Evolutionary conservation across 2,797 vertebrate genomes (phyloP).

Genomic region (Prionace glauca): DNA sequence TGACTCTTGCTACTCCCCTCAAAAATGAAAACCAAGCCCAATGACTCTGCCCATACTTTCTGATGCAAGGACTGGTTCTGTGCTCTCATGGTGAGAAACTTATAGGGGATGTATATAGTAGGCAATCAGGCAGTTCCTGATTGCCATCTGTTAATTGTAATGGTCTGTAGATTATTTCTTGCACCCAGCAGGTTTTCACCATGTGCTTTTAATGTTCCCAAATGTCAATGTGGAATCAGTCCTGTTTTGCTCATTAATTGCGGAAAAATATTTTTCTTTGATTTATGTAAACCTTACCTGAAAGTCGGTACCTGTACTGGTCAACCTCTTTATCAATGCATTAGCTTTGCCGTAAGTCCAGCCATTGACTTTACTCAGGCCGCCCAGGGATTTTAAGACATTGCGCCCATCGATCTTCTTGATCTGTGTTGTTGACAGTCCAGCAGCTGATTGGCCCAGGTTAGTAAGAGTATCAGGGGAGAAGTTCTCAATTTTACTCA

Average conservation of each 20-base stretch:
- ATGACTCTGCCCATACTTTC: not conserved
- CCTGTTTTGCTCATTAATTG: not conserved
- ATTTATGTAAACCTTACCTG: conserved; percentile 18
- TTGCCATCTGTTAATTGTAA: not conserved
- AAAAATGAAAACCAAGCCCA: too few species aligned
- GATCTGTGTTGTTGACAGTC: conserved; percentile 24
- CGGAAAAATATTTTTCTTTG: not conserved
- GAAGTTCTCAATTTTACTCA: not conserved
- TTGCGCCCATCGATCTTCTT: not conserved
- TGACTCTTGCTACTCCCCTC: too few species aligned
- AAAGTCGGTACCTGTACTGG: not conserved
- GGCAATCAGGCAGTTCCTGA: not conserved
- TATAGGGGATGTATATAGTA: not conserved
- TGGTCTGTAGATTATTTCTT: not conserved
- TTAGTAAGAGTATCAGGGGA: not conserved
- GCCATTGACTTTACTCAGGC: not conserved
- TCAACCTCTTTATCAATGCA: not conserved
- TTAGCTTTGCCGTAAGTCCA: not conserved
- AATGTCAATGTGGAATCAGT: not conserved
- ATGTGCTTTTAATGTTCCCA: not conserved
- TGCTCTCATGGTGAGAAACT: not conserved
- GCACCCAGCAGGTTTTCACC: not conserved
- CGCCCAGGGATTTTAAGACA: not conserved
- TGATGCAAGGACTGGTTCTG: not conserved
- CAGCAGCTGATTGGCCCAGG: conserved; percentile 25